Conservation (phyloP, 2,888 invertebrate species). For the Lutraria lutraria region DNA sequence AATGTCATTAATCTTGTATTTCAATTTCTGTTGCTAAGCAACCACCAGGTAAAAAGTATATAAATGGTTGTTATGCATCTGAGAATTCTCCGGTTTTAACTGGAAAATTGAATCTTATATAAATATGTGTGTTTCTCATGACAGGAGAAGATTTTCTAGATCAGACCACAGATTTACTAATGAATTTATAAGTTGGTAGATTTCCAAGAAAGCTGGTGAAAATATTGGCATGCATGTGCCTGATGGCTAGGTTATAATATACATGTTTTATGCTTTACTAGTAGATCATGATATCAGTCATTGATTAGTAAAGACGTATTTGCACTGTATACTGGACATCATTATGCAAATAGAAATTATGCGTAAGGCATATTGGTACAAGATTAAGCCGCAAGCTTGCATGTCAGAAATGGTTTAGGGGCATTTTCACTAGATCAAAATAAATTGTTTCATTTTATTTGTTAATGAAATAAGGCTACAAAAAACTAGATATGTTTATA, state of each 20-base stretch:
- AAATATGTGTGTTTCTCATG: constrained; percentile 15
- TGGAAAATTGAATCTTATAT: neutral
- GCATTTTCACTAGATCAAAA: no score
- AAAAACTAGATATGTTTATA: no score
- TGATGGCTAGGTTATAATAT: constrained; percentile 28
- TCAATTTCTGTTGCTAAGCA: neutral
- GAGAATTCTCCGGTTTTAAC: constrained; percentile 20
- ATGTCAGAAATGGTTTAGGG: no score
- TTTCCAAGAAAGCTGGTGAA: constrained; percentile 41
- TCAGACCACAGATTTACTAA: constrained; percentile 39
- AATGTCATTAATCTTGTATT: neutral
- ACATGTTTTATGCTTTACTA: neutral
- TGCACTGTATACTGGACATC: neutral
- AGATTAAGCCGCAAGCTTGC: no score
- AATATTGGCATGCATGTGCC: constrained; percentile 32
- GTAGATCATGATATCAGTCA: constrained; percentile 28
- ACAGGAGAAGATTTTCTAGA: constrained; percentile 21
- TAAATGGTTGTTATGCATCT: constrained; percentile 1
- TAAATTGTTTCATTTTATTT: no score
- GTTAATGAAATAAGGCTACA: no score
- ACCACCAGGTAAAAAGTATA: constrained; percentile 11
- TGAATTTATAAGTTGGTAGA: constrained; percentile 43
- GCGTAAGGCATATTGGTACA: no score
- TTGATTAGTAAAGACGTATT: neutral
- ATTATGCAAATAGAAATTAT: neutral